Base-by-base conservation (phyloP, 2,888 invertebrate genomes). In the Adelphocoris suturalis region DNA sequence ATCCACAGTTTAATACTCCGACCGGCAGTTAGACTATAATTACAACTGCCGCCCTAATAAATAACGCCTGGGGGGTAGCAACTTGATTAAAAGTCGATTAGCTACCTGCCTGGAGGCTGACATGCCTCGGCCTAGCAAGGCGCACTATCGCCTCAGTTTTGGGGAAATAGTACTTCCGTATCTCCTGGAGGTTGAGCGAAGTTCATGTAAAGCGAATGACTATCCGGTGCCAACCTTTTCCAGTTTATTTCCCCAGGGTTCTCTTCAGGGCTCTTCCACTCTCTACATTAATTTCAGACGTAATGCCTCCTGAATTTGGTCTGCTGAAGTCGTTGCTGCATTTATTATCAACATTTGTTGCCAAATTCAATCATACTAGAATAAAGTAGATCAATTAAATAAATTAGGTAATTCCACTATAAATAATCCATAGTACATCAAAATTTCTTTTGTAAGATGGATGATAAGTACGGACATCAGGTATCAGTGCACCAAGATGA, bases 1-100 rank as follows among this genome's bases (percentile, higher is more conserved):
- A 78, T 78, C 78, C 78, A 78, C 78, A 78, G 78, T 78, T 78
- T 78, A 78, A 78, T 78, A 78, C 78, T 78, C 78, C 16, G n/a
- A 46, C 78, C 47, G 19, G 46, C 46, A 19, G 46, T 47, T 78
- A 78, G 47, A 19, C 78, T 47, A 78, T 78, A 78, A 78, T 78
- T 78, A 78, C 78, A 46, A 78, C 46, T 28, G 78, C 78, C 78
- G 9, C 13, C 19, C 46, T 46, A 78, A 78, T 78, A 78, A 78
- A 78, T 78, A 78, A 78, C 78, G 78, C 78, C 47, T 19, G 37
- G 14, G 46, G 47, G 46, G 78, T 19, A 78, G 37, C 78, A 46
- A 78, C 78, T 78, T 78, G 78, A 78, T 78, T 78, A 78, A 78
- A 78, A 78, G 46, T 78, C 78, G 16, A 78, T 78, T 78, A 78